Base-by-base conservation (phyloP, 1,140 invertebrate species). In the Pomacea maculata region DNA sequence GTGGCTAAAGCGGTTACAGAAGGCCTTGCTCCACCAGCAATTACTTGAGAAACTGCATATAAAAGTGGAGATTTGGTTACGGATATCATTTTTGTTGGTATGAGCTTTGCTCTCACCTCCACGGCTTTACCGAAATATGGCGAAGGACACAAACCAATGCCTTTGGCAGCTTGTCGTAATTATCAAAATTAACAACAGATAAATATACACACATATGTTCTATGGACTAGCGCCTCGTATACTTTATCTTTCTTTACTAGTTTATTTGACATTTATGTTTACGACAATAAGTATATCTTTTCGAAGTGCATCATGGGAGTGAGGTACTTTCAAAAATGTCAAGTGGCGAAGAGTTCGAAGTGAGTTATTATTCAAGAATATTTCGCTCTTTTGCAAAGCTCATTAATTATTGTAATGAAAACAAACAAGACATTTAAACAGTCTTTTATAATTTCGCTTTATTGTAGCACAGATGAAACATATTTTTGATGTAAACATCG, bases 261-360 rank as follows among this genome's bases (percentile, higher is more conserved):
- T 54, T n/a, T 73, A 19, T 14, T 2, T 8, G 25, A 75, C 17
- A 12, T 19, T 19, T 65, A 19, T 4, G 17, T 75, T 75, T 29
- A 19, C 75, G 57, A 76, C 75, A 64, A 29, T 25, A 9, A 21
- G 12, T n/a, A 75, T 52, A 52, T 57, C 12, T 55, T 54, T 71
- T 19, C n/a, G 80, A 34, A 57, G 29, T 79, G 83, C 80, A 84
- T 82, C 81, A 82, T 84, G 83, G 83, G 83, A 82, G 78, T 68
- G 75, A 78, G 78, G 75, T 73, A 81, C 70, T 71, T 82, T 82
- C 78, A 82, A 84, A 82, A 83, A 83, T 83, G 82, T 80, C 82
- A 76, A 80, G 76, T 76, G 75, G 79, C 82, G 75, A 84, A 71
- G 77, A 78, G 57, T 70, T 78, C 25, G 77, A 78, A 55, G 79